Evolutionary conservation across 2,888 invertebrate species (phyloP), one percentile per base, ranked within the genome.

Genomic region (Calameuta idolon): DNA sequence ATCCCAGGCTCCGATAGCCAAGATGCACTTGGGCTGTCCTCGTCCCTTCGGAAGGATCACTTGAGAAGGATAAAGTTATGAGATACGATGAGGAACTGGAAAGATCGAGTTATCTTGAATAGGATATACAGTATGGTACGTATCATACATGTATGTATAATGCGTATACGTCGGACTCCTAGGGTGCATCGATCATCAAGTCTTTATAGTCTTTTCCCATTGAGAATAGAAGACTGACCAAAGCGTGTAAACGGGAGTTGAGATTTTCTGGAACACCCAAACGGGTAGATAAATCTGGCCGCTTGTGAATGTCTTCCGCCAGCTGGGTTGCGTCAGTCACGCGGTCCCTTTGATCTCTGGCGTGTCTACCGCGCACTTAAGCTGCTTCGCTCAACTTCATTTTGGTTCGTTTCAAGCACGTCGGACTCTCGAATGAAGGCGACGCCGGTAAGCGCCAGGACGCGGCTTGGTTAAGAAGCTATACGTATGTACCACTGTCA

Each of bases 281-380:
- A 85, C 83, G 81, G 79, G 77, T 73, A 82, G 81, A 85, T 85
- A 87, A 89, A 88, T 87, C 85, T 84, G 85, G 83, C 80, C 76
- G 77, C 81, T 77, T 71, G 76, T 75, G 83, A 83, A 84, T 85
- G 85, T 88, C 87, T 87, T 87, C 87, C 85, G 86, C 87, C 89
- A 90, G 90, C 88, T 89, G 90, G 88, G 86, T 89, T 89, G 87
- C 86, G 89, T 90, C 90, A 89, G 86, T 89, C 88, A 88, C 77
- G 86, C 88, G 87, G 87, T 79, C 74, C 79, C 88, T 90, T 90
- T 90, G 88, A 90, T 90, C 84, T 85, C 84, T 80, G 81, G 80
- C 82, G 81, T 84, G 85, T 85, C 86, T 86, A 84, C 81, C 81
- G 84, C 83, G 85, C 85, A 85, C 86, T 87, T 86, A 86, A 85